Percentiles rank a stretch among this genome's conserved stretches.
These are phyloP conservation scores for Eupelmus urozonus DNA, from an alignment of 2,888 invertebrate genomes.

Conservation along the genomic window DNA sequence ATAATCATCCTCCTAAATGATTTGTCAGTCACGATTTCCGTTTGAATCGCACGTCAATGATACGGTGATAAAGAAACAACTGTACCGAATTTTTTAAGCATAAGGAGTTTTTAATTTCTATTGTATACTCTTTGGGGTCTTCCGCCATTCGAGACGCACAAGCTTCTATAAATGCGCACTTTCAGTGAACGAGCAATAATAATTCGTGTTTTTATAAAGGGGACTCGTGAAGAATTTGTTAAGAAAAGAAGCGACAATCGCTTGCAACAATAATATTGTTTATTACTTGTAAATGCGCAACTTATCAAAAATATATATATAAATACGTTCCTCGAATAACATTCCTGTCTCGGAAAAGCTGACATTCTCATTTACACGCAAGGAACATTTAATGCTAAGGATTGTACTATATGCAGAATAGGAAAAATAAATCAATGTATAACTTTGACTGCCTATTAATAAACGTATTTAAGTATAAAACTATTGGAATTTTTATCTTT, in stretches of 20 bases:
- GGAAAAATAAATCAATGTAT: constrained; percentile 53
- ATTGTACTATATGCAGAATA: constrained; percentile 52
- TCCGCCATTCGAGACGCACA: constrained; percentile 43
- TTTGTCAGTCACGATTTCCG: constrained; percentile 36
- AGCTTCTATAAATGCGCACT: constrained; percentile 21
- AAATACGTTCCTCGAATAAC: constrained; percentile 47
- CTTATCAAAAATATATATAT: constrained; percentile 34
- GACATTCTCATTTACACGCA: constrained; percentile 49
- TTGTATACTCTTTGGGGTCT: constrained; percentile 30
- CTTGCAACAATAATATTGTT: constrained; percentile 25
- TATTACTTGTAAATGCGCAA: constrained; percentile 12
- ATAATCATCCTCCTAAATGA: constrained; percentile 28
- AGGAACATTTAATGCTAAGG: constrained; percentile 47
- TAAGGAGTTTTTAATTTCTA: not conserved
- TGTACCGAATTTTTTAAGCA: not conserved
- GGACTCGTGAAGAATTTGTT: constrained; percentile 10
- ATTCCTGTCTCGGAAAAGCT: constrained; percentile 47
- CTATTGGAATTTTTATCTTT: too few species aligned
- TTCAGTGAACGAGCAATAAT: constrained; percentile 34
- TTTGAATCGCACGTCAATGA: not conserved
- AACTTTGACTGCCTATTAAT: constrained; percentile 64
- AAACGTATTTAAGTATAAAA: constrained; percentile 64
- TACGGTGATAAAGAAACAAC: not conserved
- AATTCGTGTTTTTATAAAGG: constrained; percentile 17
- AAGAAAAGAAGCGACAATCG: not conserved